phyloP scores from a whole-genome alignment of 2,113 vertebrate genomes.

The Bubo blakistoni region DNA sequence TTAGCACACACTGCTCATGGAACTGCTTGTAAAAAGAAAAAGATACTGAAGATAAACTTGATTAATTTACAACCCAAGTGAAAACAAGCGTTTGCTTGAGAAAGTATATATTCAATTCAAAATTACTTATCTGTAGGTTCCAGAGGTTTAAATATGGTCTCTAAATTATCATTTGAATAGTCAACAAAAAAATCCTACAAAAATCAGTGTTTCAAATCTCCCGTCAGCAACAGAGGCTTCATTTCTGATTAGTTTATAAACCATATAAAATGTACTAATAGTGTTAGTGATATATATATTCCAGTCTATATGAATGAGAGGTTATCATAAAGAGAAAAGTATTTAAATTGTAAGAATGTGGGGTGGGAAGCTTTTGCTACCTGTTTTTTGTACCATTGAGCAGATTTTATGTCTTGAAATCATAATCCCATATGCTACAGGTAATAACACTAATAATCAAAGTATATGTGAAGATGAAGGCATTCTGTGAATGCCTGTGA shows the following conservation, averaged over 20 bases:
- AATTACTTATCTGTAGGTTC: background rate
- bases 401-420: background rate
- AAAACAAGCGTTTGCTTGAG: background rate
- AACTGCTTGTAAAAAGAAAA: background rate
- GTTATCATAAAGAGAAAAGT: background rate
- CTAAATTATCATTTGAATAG: background rate
- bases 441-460: background rate
- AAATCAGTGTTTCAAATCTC: background rate
- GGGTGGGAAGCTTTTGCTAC: background rate
- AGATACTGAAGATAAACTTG: background rate
- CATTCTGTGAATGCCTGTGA: background rate
- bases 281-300: background rate
- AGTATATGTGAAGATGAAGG: background rate
- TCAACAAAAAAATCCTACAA: background rate
- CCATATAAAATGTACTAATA: background rate
- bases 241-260: background rate
- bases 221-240: background rate
- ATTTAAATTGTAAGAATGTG: background rate
- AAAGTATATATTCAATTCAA: background rate
- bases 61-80: background rate
- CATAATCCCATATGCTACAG: background rate
- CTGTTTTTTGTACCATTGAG: background rate
- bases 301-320: background rate
- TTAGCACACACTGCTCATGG: background rate
- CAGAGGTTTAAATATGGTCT: background rate